Evolutionary conservation across 1,140 invertebrate species (phyloP).

Genomic region (Trachymyrmex septentrionalis): DNA sequence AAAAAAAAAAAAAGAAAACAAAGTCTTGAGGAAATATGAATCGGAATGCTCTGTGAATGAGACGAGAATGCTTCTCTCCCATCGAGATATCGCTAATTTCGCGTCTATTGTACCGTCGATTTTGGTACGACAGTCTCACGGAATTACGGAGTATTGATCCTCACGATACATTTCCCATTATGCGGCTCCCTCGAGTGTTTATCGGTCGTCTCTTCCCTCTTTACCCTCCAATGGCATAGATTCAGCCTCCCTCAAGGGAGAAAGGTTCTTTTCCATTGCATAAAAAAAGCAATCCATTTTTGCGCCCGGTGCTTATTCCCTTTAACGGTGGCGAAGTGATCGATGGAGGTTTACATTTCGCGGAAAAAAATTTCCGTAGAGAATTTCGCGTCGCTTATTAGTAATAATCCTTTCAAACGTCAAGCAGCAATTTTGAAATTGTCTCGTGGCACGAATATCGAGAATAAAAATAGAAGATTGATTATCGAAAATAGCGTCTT

Average conservation of each 20-base stretch:
- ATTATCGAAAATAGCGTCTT: neutral
- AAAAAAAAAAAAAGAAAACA: constrained; percentile 3
- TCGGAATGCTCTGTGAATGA: neutral
- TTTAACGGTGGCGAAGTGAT: constrained; percentile 18
- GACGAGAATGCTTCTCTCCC: neutral
- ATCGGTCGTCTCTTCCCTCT: constrained; percentile 2
- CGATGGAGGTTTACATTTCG: constrained; percentile 23
- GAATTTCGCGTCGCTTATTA: constrained; percentile 2
- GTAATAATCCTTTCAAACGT: neutral
- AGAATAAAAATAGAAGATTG: neutral
- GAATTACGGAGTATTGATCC: constrained; percentile 33
- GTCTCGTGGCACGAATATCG: neutral
- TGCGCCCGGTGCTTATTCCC: constrained; percentile 1
- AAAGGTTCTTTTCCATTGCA: neutral
- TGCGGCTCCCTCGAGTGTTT: neutral
- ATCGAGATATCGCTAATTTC: constrained; percentile 18
- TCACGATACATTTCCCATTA: neutral
- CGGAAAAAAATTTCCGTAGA: neutral
- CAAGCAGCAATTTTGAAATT: neutral
- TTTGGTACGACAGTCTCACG: neutral
- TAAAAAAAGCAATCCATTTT: constrained; percentile 43
- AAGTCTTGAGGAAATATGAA: neutral
- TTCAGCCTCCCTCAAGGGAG: neutral
- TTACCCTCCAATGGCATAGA: neutral
- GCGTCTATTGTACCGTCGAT: neutral